Conservation (phyloP, 2,113 vertebrate species). For the Catharus bicknelli region DNA sequence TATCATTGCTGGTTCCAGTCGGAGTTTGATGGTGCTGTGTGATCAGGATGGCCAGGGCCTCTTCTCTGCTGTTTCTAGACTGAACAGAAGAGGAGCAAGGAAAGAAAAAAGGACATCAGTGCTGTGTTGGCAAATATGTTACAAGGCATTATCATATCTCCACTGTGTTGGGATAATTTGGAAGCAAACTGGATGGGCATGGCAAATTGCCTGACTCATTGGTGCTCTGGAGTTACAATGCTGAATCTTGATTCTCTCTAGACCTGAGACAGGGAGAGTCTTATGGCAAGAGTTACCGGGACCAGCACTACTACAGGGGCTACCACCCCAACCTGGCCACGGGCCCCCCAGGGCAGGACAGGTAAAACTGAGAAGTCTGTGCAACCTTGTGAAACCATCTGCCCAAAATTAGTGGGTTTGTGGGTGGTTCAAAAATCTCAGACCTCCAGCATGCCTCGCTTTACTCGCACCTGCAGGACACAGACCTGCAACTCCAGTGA, state of each 20-base stretch:
- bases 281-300: background rate
- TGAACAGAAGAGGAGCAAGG: background rate
- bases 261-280: conserved; percentile 52
- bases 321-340: conserved; percentile 31
- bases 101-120: background rate
- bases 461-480: conserved; percentile 24
- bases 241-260: conserved; percentile 43
- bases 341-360: background rate
- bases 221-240: background rate
- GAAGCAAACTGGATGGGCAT: background rate
- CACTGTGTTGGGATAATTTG: background rate
- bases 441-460: background rate
- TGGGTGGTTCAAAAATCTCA: background rate
- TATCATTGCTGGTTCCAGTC: background rate
- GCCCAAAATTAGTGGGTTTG: background rate
- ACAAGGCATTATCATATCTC: background rate
- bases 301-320: conserved; percentile 55
- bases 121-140: background rate
- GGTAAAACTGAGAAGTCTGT: conserved; percentile 30
- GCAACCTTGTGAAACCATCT: background rate
- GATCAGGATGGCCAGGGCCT: background rate
- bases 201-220: background rate
- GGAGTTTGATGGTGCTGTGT: background rate
- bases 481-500: background rate
- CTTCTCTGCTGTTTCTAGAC: background rate